Evolutionary conservation across 2,888 invertebrate species (phyloP).

Genomic region (Drosophila kuntzei): DNA sequence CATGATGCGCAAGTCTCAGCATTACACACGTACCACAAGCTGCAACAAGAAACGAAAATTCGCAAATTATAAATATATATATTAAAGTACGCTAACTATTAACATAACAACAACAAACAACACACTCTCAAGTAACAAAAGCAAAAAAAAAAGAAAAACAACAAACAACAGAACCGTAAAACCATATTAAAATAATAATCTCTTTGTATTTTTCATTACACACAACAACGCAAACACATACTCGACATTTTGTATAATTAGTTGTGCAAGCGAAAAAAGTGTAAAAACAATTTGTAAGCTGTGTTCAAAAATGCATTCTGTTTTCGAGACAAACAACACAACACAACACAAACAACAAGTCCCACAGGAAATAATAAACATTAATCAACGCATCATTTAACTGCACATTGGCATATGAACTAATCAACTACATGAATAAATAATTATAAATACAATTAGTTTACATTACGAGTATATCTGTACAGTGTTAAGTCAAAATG

Average conservation of each 20-base stretch:
- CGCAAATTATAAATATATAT: slow-evolving; percentile 78
- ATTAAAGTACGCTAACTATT: slow-evolving; percentile 79
- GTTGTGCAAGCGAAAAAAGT: slow-evolving; percentile 27
- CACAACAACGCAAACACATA: slow-evolving; percentile 17
- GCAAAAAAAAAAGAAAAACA: slow-evolving; percentile 27
- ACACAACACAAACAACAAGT: slow-evolving; percentile 8
- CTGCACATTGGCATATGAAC: slow-evolving; percentile 65
- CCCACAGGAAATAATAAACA: slow-evolving; percentile 35
- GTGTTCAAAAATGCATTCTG: slow-evolving; percentile 28
- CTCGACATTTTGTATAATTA: slow-evolving; percentile 24
- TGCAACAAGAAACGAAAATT: slow-evolving; percentile 78
- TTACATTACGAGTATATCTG: slow-evolving; percentile 73
- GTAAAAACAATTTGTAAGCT: slow-evolving; percentile 30
- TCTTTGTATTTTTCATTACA: slow-evolving; percentile 26
- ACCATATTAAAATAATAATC: slow-evolving; percentile 19
- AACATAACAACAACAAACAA: slow-evolving; percentile 61
- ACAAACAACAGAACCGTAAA: slow-evolving; percentile 33
- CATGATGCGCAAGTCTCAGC: slow-evolving; percentile 84
- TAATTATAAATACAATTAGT: slow-evolving; percentile 75
- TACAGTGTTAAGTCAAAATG: slow-evolving; percentile 78
- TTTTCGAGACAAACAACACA: slow-evolving; percentile 3
- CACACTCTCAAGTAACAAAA: slow-evolving; percentile 41
- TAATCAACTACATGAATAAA: slow-evolving; percentile 71
- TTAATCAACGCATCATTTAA: slow-evolving; percentile 54
- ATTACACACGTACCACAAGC: slow-evolving; percentile 74